A percentile compares a stretch with the other conserved stretches of the same genome.
phyloP scores from a whole-genome alignment of 2,113 vertebrate genomes.

The Echinops telfairi region DNA sequence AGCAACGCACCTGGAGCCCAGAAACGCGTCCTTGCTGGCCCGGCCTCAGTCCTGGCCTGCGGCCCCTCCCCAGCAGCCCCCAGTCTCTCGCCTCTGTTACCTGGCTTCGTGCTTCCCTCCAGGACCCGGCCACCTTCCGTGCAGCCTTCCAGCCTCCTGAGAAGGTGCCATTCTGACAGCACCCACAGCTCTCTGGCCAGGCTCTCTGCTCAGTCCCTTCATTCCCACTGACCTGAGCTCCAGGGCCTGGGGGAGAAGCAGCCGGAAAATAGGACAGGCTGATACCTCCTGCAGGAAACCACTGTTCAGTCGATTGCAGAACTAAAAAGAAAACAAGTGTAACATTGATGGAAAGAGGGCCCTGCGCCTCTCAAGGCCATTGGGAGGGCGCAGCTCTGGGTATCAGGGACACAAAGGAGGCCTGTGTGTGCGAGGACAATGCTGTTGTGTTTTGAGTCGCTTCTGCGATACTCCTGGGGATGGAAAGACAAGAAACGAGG shows the following conservation, averaged over 20 bases:
- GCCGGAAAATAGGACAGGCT: constrained; percentile 37
- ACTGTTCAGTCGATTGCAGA: constrained; percentile 56
- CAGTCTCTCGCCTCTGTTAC: constrained; percentile 12
- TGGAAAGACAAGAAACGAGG: constrained; percentile 61
- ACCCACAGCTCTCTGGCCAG: not conserved
- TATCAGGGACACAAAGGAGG: constrained; percentile 61
- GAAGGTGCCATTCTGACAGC: not conserved
- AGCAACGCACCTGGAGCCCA: not conserved
- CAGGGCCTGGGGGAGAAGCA: not conserved
- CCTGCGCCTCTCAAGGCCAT: constrained; percentile 69
- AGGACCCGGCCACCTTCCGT: not conserved
- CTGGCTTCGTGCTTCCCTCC: constrained; percentile 45
- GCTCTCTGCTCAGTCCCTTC: not conserved
- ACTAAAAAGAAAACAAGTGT: constrained; percentile 62
- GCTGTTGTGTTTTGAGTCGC: constrained; percentile 36
- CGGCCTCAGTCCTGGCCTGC: rapidly evolving
- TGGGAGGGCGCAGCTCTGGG: constrained; percentile 60
- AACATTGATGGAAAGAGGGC: constrained; percentile 61
- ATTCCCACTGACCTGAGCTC: not conserved
- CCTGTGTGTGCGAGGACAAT: constrained; percentile 75
- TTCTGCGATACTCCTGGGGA: constrained; percentile 61
- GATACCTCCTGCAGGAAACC: constrained; percentile 62
- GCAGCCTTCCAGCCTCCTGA: not conserved
- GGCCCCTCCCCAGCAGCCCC: no score
- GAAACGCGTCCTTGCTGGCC: not conserved